phyloP scores from a whole-genome alignment of 2,797 vertebrate species.

The Dendrocincla tyrannina region DNA sequence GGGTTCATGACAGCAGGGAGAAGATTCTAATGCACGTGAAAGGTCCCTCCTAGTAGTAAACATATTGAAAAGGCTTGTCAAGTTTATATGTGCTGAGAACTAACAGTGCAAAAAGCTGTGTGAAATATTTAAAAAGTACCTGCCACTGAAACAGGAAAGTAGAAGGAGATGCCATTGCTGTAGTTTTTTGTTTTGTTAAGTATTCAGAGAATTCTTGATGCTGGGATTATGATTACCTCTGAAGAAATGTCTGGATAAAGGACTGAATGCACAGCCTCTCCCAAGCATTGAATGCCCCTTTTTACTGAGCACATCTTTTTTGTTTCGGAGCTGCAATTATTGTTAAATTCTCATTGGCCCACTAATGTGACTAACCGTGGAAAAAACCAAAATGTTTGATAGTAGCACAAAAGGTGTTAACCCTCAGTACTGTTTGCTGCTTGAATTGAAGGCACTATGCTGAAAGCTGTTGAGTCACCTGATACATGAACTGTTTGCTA shows the following conservation, averaged over 20 bases:
- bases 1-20: not conserved
- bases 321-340: not conserved
- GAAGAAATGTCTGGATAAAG: not conserved
- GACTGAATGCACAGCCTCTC: not conserved
- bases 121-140: not conserved
- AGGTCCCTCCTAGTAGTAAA: not conserved
- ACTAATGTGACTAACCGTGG: not conserved
- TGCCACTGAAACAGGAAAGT: not conserved
- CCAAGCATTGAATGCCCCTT: not conserved
- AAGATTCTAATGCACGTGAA: not conserved
- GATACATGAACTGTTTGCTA: constrained; percentile 83
- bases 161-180: not conserved
- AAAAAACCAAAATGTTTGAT: constrained; percentile 17
- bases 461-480: constrained; percentile 61
- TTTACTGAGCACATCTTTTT: not conserved
- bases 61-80: not conserved
- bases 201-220: not conserved
- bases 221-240: not conserved
- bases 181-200: not conserved
- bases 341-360: not conserved
- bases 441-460: constrained; percentile 20
- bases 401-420: constrained; percentile 41
- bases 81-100: not conserved
- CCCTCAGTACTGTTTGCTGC: constrained; percentile 15
- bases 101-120: not conserved